Evolutionary conservation across 64 coral and sea anemone species (phyloP).

Genomic region (Montipora foliosa): DNA sequence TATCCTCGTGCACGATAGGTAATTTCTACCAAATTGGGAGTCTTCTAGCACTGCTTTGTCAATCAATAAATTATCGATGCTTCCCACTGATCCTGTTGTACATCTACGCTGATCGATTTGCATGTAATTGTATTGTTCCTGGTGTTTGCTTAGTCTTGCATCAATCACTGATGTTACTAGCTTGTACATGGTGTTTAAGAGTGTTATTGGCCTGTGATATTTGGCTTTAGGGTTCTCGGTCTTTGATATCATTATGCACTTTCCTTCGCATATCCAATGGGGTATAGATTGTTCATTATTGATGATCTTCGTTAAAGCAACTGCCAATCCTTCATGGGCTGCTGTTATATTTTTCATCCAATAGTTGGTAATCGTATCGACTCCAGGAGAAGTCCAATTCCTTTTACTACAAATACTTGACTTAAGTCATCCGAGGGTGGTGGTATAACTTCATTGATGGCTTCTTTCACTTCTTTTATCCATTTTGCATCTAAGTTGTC

Average conservation of each 20-base stretch:
- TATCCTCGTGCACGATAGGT: too few relatives aligned
- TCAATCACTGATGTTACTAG: background rate
- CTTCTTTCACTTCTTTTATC: too few relatives aligned
- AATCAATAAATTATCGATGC: background rate
- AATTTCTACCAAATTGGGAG: background rate
- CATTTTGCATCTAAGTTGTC: too few relatives aligned
- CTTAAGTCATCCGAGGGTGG: too few relatives aligned
- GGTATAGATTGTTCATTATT: background rate
- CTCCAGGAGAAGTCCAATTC: background rate
- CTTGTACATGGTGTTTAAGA: background rate
- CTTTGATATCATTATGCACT: background rate
- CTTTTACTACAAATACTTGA: background rate
- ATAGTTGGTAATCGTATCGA: background rate
- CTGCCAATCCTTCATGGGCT: background rate
- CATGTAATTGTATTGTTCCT: background rate
- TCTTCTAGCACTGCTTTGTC: background rate
- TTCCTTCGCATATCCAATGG: background rate
- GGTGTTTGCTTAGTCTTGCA: background rate
- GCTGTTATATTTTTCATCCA: background rate
- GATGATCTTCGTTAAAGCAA: background rate
- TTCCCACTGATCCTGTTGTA: background rate
- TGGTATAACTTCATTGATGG: too few relatives aligned
- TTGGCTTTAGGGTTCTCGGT: background rate
- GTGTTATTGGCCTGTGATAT: background rate
- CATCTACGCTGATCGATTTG: background rate